phyloP scores from a whole-genome alignment of 2,888 invertebrate genomes.

The Yponomeuta sedellus region DNA sequence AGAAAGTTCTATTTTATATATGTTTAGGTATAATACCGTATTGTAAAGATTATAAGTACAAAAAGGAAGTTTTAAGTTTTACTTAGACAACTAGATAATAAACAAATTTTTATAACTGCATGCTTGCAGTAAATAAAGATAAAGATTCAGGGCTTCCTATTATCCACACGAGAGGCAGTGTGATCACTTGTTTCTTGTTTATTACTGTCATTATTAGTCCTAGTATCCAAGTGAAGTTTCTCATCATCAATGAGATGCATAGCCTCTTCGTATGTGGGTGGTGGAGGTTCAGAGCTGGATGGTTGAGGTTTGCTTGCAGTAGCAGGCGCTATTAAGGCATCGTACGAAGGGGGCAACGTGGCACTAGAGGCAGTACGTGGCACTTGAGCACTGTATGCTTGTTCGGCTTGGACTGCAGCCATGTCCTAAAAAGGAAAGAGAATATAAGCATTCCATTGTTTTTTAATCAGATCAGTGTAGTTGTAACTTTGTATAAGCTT shows the following conservation, averaged over 20 bases:
- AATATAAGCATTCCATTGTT: slow-evolving; percentile 21
- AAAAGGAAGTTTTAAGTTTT: slow-evolving; percentile 61
- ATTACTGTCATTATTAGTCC: slow-evolving; percentile 46
- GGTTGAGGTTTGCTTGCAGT: slow-evolving; percentile 59
- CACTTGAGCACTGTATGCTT: slow-evolving; percentile 69
- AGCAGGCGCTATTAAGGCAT: slow-evolving; percentile 69
- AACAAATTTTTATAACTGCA: slow-evolving; percentile 21
- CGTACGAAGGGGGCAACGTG: slow-evolving; percentile 79
- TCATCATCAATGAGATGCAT: slow-evolving; percentile 73
- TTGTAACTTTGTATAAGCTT: background rate
- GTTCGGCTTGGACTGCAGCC: slow-evolving; percentile 74
- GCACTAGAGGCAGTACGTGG: slow-evolving; percentile 76
- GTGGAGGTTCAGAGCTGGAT: slow-evolving; percentile 74
- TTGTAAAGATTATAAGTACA: slow-evolving; percentile 50
- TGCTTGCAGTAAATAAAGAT: slow-evolving; percentile 24
- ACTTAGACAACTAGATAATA: slow-evolving; percentile 49
- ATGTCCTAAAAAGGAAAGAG: slow-evolving; percentile 64
- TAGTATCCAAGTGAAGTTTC: slow-evolving; percentile 46
- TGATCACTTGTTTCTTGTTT: slow-evolving; percentile 61
- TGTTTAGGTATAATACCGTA: slow-evolving; percentile 33
- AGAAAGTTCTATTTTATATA: slow-evolving; percentile 31
- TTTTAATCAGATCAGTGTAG: background rate
- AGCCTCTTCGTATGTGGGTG: slow-evolving; percentile 80
- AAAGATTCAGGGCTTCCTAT: slow-evolving; percentile 54
- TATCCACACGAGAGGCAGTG: slow-evolving; percentile 41